These are phyloP conservation scores for Tetragnatha montana DNA, from an alignment of 2,888 invertebrate species.

Conservation along the genomic window DNA sequence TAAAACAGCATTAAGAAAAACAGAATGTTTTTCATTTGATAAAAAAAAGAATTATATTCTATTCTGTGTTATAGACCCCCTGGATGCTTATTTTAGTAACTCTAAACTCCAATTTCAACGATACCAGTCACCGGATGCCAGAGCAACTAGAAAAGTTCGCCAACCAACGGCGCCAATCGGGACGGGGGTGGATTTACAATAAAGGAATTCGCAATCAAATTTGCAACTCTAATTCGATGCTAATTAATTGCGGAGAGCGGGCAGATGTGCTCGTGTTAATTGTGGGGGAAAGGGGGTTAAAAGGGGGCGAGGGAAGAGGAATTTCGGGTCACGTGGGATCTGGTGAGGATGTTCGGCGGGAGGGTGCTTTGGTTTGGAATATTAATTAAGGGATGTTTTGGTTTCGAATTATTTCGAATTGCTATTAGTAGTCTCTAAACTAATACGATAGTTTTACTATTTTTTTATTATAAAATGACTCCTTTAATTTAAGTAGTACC, in stretches of 20 bases:
- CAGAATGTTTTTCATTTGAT: not conserved
- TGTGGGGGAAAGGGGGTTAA: not conserved
- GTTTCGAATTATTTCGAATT: too few relatives aligned
- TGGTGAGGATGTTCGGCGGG: too few relatives aligned
- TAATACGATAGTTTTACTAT: too few relatives aligned
- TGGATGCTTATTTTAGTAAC: conserved; percentile 12
- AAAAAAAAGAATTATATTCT: too few relatives aligned
- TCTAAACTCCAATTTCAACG: not conserved
- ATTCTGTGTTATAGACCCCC: not conserved
- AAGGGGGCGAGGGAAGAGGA: too few relatives aligned
- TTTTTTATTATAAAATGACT: too few relatives aligned
- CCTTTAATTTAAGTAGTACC: too few relatives aligned
- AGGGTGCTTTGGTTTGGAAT: too few relatives aligned
- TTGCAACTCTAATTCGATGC: conserved; percentile 38
- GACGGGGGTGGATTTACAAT: not conserved
- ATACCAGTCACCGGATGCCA: conserved; percentile 2
- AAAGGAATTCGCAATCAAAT: conserved; percentile 24
- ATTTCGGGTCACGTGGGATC: too few relatives aligned
- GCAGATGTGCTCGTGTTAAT: not conserved
- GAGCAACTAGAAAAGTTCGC: not conserved
- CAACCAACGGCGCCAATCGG: not conserved
- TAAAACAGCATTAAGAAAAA: too few relatives aligned
- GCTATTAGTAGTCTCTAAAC: too few relatives aligned
- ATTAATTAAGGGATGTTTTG: too few relatives aligned
- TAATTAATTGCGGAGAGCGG: conserved; percentile 24